Conservation (phyloP, 2,888 invertebrate species). For the Phrixothrix hirtus region DNA sequence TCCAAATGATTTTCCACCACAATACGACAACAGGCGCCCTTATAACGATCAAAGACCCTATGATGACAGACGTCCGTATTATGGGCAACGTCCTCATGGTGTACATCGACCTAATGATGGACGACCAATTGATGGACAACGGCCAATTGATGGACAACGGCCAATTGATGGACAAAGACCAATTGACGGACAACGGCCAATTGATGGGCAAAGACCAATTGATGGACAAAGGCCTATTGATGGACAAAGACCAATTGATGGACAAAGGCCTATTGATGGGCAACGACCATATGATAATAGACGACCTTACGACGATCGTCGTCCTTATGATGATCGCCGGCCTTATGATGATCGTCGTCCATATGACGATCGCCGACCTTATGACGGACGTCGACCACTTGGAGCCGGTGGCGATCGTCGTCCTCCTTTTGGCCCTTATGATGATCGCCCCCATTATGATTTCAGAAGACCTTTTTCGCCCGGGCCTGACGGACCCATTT, state of each 20-base stretch:
- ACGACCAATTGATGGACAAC: constrained; percentile 14
- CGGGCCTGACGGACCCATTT: constrained; percentile 54
- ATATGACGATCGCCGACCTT: constrained; percentile 23
- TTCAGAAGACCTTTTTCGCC: constrained; percentile 44
- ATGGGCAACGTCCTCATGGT: constrained; percentile 24
- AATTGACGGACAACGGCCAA: too few relatives aligned
- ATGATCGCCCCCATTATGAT: constrained; percentile 28
- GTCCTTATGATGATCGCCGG: constrained; percentile 11
- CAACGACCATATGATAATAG: constrained; percentile 13
- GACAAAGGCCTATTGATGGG: constrained; percentile 27
- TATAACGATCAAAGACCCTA: constrained; percentile 12
- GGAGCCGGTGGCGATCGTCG: constrained; percentile 9
- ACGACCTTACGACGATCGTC: constrained; percentile 11
- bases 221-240: too few relatives aligned
- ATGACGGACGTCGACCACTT: constrained; percentile 29
- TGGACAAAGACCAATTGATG: constrained; percentile 25
- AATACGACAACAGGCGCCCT: constrained; percentile 13
- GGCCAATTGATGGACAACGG: constrained; percentile 6
- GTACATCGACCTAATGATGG: constrained; percentile 28
- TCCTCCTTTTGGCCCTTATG: constrained; percentile 3
- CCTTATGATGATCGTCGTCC: constrained; percentile 16
- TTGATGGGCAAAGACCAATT: too few relatives aligned
- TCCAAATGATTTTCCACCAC: constrained; percentile 28
- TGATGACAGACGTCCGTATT: constrained; percentile 17
- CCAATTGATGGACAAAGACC: constrained; percentile 5